Conservation (phyloP, 2,888 invertebrate species). For the Leuctra nigra region DNA sequence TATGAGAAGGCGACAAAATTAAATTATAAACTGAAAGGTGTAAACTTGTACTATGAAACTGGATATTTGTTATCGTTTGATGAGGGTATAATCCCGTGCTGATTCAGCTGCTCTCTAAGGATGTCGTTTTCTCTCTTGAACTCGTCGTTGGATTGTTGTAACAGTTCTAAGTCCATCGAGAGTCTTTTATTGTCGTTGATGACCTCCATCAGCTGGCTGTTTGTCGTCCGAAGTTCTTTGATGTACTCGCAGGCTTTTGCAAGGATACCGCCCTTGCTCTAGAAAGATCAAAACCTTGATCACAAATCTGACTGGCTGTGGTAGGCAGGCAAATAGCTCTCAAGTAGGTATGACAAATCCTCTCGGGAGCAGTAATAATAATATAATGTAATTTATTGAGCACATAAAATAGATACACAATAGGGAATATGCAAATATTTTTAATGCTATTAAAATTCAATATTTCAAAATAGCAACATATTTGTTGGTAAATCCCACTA, state of each 20-base stretch:
- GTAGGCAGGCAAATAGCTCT: too few relatives aligned
- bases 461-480: too few relatives aligned
- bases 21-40: neutral
- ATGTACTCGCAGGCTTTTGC: constrained; percentile 96
- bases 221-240: constrained; percentile 69
- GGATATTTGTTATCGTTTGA: constrained; percentile 21
- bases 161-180: constrained; percentile 58
- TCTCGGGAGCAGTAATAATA: too few relatives aligned
- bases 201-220: constrained; percentile 61
- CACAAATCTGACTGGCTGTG: too few relatives aligned
- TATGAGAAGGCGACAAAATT: too few relatives aligned
- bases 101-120: constrained; percentile 58
- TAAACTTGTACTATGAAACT: constrained; percentile 7
- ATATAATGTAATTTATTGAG: too few relatives aligned
- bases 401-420: too few relatives aligned
- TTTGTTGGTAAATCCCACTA: too few relatives aligned
- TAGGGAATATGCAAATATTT: too few relatives aligned
- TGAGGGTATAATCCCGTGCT: constrained; percentile 51
- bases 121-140: constrained; percentile 70
- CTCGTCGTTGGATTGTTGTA: constrained; percentile 64
- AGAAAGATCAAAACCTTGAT: constrained; percentile 33
- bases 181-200: constrained; percentile 66
- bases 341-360: too few relatives aligned
- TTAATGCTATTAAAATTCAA: too few relatives aligned
- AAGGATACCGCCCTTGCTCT: constrained; percentile 92